Conservation (phyloP, 2,888 invertebrate species). For the Carabus problematicus region DNA sequence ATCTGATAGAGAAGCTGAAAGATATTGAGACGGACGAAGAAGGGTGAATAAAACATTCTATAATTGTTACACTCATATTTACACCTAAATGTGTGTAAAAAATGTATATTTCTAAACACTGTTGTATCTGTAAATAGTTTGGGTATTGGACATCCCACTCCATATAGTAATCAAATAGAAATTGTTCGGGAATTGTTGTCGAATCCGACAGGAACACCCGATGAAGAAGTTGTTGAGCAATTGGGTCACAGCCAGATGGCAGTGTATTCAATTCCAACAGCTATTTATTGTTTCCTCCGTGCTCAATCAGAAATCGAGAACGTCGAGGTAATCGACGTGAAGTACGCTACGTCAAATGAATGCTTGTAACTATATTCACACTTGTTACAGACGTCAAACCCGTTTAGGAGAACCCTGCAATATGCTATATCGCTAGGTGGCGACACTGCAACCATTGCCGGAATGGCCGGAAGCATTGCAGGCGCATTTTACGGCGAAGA, state of each 20-base stretch:
- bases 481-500: constrained; percentile 73
- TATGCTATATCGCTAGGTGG: constrained; percentile 77
- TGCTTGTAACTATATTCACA: constrained; percentile 3
- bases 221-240: constrained; percentile 62
- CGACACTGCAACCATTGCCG: constrained; percentile 79
- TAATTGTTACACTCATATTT: constrained; percentile 18
- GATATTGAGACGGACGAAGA: constrained; percentile 60
- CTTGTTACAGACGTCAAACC: constrained; percentile 60
- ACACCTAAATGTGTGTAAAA: constrained; percentile 32
- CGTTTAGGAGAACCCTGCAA: constrained; percentile 70
- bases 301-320: constrained; percentile 62
- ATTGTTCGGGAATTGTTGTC: constrained; percentile 62
- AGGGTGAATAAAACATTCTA: constrained; percentile 52
- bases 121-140: constrained; percentile 49
- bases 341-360: neutral
- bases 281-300: constrained; percentile 72
- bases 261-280: constrained; percentile 74
- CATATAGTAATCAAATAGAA: constrained; percentile 65
- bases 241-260: constrained; percentile 71
- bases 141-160: constrained; percentile 56
- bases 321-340: constrained; percentile 56
- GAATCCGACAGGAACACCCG: constrained; percentile 56
- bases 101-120: constrained; percentile 19
- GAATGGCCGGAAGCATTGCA: constrained; percentile 75
- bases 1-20: constrained; percentile 64